phyloP scores from a whole-genome alignment of 2,797 vertebrate genomes.

The Channa striata region DNA sequence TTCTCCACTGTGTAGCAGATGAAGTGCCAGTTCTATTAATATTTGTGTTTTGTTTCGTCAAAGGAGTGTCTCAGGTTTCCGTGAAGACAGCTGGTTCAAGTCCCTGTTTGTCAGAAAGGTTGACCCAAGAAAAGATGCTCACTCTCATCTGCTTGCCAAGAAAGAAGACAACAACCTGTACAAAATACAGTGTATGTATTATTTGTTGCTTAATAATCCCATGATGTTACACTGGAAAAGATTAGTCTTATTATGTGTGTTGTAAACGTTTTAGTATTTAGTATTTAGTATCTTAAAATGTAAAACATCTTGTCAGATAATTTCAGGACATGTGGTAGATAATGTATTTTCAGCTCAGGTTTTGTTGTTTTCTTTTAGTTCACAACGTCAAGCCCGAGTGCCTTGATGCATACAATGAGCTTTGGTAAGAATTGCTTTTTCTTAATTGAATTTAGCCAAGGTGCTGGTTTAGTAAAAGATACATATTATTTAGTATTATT shows the following conservation, averaged over 20 bases:
- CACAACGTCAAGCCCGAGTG: slow-evolving; percentile 99
- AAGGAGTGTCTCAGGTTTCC: slow-evolving; percentile 85
- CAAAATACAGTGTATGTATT: slow-evolving; percentile 93
- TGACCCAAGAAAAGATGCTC: slow-evolving; percentile 95
- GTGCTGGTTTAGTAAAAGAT: slow-evolving; percentile 2
- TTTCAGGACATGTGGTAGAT: slow-evolving; percentile 10
- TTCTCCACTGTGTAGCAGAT: slow-evolving; percentile 8
- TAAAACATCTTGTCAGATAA: background rate
- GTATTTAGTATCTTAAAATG: slow-evolving; percentile 17
- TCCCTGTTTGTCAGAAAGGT: slow-evolving; percentile 97
- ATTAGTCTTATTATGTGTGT: slow-evolving; percentile 9
- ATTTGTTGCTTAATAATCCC: background rate
- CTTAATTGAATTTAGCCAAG: background rate
- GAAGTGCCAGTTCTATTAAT: background rate
- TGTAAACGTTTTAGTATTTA: slow-evolving; percentile 12
- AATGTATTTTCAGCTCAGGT: background rate
- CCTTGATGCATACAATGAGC: slow-evolving; percentile 95
- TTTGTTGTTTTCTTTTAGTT: slow-evolving; percentile 87
- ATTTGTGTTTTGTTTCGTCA: slow-evolving; percentile 3
- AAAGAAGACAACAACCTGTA: slow-evolving; percentile 96
- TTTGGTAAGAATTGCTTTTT: slow-evolving; percentile 88
- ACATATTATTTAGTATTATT: too few species aligned
- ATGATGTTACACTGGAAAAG: background rate
- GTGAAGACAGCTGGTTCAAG: slow-evolving; percentile 96
- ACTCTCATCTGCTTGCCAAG: slow-evolving; percentile 96